phyloP scores from a whole-genome alignment of 2,113 vertebrate genomes.

The Vulpes ferrilata region DNA sequence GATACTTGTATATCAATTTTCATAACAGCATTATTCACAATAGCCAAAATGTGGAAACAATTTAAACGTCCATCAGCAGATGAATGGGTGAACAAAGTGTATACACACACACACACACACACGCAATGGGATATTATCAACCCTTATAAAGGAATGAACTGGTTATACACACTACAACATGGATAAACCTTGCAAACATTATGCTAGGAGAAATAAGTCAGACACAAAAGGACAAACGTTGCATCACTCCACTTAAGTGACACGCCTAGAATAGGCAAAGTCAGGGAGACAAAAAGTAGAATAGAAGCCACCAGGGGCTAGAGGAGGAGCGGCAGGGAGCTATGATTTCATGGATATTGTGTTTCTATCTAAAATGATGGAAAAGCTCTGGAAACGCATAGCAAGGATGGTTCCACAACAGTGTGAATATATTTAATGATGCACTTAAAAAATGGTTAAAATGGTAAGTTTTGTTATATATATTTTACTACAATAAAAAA shows the following conservation, averaged over 20 bases:
- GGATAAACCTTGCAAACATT: background rate
- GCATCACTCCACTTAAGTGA: background rate
- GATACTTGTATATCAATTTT: background rate
- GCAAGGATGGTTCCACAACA: background rate
- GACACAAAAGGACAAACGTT: background rate
- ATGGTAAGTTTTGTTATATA: background rate
- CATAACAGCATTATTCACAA: background rate
- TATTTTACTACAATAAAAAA: conserved; percentile 30
- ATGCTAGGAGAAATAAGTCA: background rate
- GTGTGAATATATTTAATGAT: background rate
- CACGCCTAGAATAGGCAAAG: background rate
- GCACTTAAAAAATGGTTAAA: conserved; percentile 32
- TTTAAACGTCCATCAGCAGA: background rate
- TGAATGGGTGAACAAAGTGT: background rate
- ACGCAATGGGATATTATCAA: background rate
- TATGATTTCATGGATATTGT: background rate
- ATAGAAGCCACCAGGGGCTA: background rate
- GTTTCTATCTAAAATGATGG: background rate
- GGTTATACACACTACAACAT: background rate
- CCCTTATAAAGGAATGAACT: background rate
- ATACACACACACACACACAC: no score
- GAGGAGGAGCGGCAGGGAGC: background rate
- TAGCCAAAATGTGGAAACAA: background rate
- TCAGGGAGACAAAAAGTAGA: background rate
- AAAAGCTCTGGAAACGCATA: background rate